These are phyloP conservation scores for Mythimna vitellina DNA, from an alignment of 2,888 invertebrate species.

Conservation along the genomic window DNA sequence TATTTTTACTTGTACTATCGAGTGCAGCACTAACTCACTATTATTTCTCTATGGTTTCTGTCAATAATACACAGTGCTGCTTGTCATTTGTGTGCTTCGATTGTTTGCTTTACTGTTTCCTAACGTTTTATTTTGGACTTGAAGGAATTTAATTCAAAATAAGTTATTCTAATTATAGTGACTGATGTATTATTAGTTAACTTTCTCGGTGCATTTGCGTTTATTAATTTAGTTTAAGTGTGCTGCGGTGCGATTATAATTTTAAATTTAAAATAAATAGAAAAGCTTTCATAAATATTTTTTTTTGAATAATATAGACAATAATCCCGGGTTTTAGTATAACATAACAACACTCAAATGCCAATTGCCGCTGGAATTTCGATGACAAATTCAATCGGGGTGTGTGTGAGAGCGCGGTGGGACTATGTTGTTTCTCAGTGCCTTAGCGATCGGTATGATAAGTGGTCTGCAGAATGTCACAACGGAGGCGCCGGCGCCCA, in stretches of 20 bases:
- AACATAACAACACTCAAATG: constrained; percentile 80
- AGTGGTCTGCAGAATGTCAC: constrained; percentile 86
- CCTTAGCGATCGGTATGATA: constrained; percentile 88
- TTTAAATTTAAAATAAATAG: constrained; percentile 60
- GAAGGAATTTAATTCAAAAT: constrained; percentile 68
- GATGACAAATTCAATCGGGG: constrained; percentile 78
- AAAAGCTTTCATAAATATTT: constrained; percentile 48
- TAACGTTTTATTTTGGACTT: constrained; percentile 80
- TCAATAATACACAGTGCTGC: constrained; percentile 70
- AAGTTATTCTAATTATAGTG: constrained; percentile 64
- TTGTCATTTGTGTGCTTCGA: constrained; percentile 85
- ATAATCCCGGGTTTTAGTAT: constrained; percentile 66
- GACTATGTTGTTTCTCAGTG: constrained; percentile 89
- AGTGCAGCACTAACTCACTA: constrained; percentile 17
- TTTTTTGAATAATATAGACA: constrained; percentile 38
- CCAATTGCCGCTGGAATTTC: constrained; percentile 78
- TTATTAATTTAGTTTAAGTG: constrained; percentile 61
- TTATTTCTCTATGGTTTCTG: constrained; percentile 69
- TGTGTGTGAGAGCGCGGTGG: constrained; percentile 78
- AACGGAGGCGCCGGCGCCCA: constrained; percentile 80
- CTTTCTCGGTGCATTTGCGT: constrained; percentile 63
- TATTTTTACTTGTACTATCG: background rate
- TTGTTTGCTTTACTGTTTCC: constrained; percentile 85
- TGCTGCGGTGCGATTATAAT: constrained; percentile 63
- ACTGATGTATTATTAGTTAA: constrained; percentile 55